A percentile compares a stretch with the other conserved stretches of the same genome.
Conservation (phyloP, 2,888 invertebrate species). For the Theretra japonica region DNA sequence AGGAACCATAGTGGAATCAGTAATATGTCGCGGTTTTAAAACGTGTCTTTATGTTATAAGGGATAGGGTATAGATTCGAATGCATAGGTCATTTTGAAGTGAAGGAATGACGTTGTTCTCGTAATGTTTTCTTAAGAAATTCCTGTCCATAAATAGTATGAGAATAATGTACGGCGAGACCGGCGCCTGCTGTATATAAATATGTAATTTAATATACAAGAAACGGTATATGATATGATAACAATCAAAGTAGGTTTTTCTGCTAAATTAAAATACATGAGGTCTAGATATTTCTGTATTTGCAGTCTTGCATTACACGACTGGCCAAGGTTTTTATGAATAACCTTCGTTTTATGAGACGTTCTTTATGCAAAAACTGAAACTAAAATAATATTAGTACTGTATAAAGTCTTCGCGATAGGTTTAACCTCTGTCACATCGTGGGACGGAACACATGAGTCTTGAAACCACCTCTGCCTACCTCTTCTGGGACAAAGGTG, state of each 20-base stretch:
- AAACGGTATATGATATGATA: background rate
- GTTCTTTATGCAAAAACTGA: too few species aligned
- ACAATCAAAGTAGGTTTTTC: background rate
- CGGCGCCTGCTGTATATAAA: slow-evolving; percentile 33
- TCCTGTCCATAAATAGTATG: slow-evolving; percentile 76
- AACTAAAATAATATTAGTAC: too few species aligned
- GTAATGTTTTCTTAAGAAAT: slow-evolving; percentile 77
- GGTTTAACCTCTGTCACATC: too few species aligned
- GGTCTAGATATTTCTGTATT: background rate
- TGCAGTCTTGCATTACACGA: background rate
- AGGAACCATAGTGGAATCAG: slow-evolving; percentile 21
- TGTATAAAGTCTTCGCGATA: too few species aligned
- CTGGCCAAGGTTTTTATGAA: too few species aligned
- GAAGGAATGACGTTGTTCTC: slow-evolving; percentile 42
- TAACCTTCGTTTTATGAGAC: too few species aligned
- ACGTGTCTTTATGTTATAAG: slow-evolving; percentile 30
- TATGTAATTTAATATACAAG: slow-evolving; percentile 12
- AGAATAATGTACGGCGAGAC: slow-evolving; percentile 40
- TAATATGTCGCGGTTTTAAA: background rate
- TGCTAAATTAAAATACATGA: background rate
- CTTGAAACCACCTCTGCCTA: too few species aligned
- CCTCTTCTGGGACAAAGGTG: too few species aligned
- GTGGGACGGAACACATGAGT: too few species aligned
- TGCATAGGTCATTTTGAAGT: slow-evolving; percentile 22
- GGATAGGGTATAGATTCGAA: slow-evolving; percentile 48